phyloP scores from a whole-genome alignment of 2,113 vertebrate species.

The Melanerpes formicivorus region DNA sequence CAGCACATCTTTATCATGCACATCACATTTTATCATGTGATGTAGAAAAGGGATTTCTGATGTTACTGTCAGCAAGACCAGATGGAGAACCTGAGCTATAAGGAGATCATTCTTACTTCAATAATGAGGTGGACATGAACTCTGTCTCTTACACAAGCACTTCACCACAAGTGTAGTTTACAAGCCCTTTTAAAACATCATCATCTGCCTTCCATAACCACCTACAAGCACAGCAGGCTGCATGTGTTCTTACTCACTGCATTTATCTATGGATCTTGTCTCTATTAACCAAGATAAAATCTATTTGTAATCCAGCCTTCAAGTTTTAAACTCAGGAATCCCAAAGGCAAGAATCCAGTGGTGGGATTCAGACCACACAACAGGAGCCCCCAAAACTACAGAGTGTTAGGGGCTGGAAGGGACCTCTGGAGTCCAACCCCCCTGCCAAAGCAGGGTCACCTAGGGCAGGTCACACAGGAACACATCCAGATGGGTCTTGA shows the following conservation, averaged over 20 bases:
- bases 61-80: neutral
- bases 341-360: neutral
- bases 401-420: too few relatives aligned
- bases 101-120: neutral
- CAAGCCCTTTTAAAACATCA: neutral
- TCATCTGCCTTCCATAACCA: neutral
- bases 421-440: too few relatives aligned
- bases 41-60: fast-evolving
- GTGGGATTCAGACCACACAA: neutral
- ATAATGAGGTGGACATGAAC: neutral
- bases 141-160: neutral
- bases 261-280: neutral
- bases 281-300: neutral
- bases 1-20: too few relatives aligned
- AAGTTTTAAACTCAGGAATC: neutral
- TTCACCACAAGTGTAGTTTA: neutral
- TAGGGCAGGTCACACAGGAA: too few relatives aligned
- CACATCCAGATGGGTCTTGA: too few relatives aligned
- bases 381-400: neutral
- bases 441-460: too few relatives aligned
- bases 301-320: neutral
- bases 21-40: too few relatives aligned
- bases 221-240: neutral
- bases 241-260: neutral
- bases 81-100: neutral